Base-by-base conservation (phyloP, 2,797 vertebrate species). In the Tolypeutes matacus region DNA sequence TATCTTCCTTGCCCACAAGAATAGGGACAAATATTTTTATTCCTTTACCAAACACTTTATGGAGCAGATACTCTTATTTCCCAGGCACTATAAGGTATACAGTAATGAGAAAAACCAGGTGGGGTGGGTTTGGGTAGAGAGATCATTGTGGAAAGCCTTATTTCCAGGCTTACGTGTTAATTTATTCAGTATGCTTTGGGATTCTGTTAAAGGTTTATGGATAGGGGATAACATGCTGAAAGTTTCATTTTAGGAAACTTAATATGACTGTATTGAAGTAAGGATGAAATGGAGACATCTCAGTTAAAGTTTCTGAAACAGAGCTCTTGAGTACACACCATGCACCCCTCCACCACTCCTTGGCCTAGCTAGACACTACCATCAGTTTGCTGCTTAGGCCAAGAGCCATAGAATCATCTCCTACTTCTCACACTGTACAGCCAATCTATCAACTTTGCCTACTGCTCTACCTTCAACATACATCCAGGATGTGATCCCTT, bases 41-140 rank as follows among this genome's bases (percentile, higher is more conserved):
- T 39, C 34, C 85, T 46, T 89, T 34, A 46, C 46, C 27, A 91
- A 25, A 49, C n/a, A 39, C 85, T 88, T 93, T 62, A 49, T 85
- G 85, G 34, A 36, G 58, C 65, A 60, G 6, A 42, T 3, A 27
- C 31, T 46, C 53, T 87, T 67, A 53, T 39, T 62, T 85, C 18
- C 53, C 25, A 67, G 58, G 25, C 10, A 81, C 56, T 76, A 1
- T 62, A 51, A 84, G 77, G 18, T 93, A 76, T 60, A 56, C 7
- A 8, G 56, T 53, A n/a, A 76, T 53, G 46, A 75, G 60, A 89
- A 62, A 64, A 82, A 64, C 20, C 51, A 42, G 34, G 23, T 25
- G 77, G 27, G 25, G 51, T 34, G 46, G 27, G n/a, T 17, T 70
- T 69, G 14, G 62, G 65, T 27, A 75, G 51, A 78, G 14, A 89